Evolutionary conservation across 2,888 invertebrate genomes (phyloP).

Genomic region (Cryptocephalus moraei): DNA sequence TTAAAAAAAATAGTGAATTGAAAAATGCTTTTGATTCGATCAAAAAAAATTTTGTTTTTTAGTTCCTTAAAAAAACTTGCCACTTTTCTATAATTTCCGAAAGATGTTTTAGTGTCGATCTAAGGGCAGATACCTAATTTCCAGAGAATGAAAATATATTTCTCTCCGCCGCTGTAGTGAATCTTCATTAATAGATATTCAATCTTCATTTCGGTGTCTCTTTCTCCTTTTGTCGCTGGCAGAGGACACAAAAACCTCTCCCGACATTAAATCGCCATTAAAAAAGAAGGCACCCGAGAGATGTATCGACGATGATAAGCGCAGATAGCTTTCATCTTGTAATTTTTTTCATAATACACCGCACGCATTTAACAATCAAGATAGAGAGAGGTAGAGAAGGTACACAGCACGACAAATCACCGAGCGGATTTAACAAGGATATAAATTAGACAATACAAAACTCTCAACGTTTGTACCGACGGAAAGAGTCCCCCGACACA

Average conservation of each 20-base stretch:
- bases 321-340: slow-evolving; percentile 6
- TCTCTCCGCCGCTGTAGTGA: too few species aligned
- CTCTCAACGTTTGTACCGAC: slow-evolving; percentile 1
- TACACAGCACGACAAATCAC: slow-evolving; percentile 31
- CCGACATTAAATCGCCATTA: slow-evolving; percentile 4
- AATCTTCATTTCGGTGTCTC: neutral
- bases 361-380: slow-evolving; percentile 23
- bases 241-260: neutral
- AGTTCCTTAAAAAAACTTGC: too few species aligned
- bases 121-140: too few species aligned
- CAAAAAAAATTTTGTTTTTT: too few species aligned
- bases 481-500: slow-evolving; percentile 4
- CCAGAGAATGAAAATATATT: too few species aligned
- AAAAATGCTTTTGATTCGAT: too few species aligned
- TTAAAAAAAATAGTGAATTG: too few species aligned
- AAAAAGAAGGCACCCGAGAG: neutral
- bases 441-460: slow-evolving; percentile 29
- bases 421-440: slow-evolving; percentile 26
- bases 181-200: neutral
- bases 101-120: too few species aligned
- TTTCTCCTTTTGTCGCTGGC: neutral
- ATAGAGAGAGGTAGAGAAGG: slow-evolving; percentile 14
- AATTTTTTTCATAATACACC: slow-evolving; percentile 4
- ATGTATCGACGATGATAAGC: slow-evolving; percentile 4
- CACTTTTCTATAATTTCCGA: too few species aligned